Percentiles rank a stretch among this genome's conserved stretches.
Evolutionary conservation across 1,140 invertebrate genomes (phyloP).

Genomic region (Drosophila nebulosa): DNA sequence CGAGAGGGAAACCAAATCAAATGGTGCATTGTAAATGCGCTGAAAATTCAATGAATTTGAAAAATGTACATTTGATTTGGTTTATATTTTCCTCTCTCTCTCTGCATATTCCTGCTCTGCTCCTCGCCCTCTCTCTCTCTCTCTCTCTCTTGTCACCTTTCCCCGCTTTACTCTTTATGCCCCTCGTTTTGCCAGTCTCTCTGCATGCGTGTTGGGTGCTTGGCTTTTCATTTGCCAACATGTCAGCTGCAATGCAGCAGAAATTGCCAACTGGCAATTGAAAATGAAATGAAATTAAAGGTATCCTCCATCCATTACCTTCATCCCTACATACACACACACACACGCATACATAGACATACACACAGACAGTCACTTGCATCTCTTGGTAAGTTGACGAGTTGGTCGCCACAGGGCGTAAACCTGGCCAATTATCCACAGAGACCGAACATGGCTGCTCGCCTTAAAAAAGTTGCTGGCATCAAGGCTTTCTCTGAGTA

Average conservation of each 20-base stretch:
- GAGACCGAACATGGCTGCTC: neutral
- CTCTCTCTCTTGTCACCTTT: constrained; percentile 18
- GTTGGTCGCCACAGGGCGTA: neutral
- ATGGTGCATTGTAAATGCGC: constrained; percentile 42
- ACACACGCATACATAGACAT: neutral
- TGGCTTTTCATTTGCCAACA: constrained; percentile 58
- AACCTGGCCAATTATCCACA: neutral
- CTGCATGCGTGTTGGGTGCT: constrained; percentile 13
- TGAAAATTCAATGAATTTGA: constrained; percentile 76
- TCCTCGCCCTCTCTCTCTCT: neutral
- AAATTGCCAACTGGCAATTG: constrained; percentile 62
- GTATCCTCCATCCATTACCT: constrained; percentile 32
- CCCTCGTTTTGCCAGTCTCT: neutral
- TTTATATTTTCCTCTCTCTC: constrained; percentile 54
- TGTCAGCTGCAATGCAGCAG: constrained; percentile 71
- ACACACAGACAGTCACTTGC: neutral
- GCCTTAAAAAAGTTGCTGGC: neutral
- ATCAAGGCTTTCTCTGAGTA: neutral
- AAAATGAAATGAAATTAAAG: constrained; percentile 75
- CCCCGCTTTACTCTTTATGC: neutral
- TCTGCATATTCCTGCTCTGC: no score
- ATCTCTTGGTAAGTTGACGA: neutral
- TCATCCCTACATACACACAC: neutral
- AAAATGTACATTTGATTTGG: constrained; percentile 76
- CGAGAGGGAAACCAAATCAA: neutral